phyloP scores from a whole-genome alignment of 2,797 vertebrate species.

The Eleutherodactylus coqui region DNA sequence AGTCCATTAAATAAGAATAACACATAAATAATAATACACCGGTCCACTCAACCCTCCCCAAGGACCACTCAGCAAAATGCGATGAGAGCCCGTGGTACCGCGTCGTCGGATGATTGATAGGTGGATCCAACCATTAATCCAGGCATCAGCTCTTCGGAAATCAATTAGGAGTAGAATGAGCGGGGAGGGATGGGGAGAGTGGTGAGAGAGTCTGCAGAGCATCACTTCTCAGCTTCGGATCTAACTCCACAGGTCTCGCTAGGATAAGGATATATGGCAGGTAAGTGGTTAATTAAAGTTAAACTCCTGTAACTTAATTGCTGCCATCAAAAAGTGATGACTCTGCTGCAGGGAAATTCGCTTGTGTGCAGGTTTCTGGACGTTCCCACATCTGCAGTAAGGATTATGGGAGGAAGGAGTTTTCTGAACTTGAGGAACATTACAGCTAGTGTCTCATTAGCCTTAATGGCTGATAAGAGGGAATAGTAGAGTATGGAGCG shows the following conservation, averaged over 20 bases:
- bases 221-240: not conserved
- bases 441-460: too few species aligned
- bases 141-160: slow-evolving; percentile 62
- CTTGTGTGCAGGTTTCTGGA: not conserved
- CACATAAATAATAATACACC: slow-evolving; percentile 62
- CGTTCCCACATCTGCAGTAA: too few species aligned
- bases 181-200: not conserved
- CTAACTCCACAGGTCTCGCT: not conserved
- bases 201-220: slow-evolving; percentile 5
- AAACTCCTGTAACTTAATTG: not conserved
- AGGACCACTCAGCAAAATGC: slow-evolving; percentile 61
- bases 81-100: slow-evolving; percentile 45
- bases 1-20: slow-evolving; percentile 65
- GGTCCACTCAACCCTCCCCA: slow-evolving; percentile 55
- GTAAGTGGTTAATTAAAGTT: slow-evolving; percentile 13
- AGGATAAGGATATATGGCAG: not conserved
- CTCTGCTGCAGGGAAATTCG: not conserved
- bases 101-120: slow-evolving; percentile 62
- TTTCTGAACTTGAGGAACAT: too few species aligned
- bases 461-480: too few species aligned
- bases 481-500: too few species aligned
- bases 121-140: slow-evolving; percentile 61
- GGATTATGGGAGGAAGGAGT: too few species aligned
- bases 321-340: not conserved
- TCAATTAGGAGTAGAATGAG: slow-evolving; percentile 59